These are phyloP conservation scores for Dissostichus mawsoni DNA, from an alignment of 2,113 vertebrate species.

Conservation along the genomic window DNA sequence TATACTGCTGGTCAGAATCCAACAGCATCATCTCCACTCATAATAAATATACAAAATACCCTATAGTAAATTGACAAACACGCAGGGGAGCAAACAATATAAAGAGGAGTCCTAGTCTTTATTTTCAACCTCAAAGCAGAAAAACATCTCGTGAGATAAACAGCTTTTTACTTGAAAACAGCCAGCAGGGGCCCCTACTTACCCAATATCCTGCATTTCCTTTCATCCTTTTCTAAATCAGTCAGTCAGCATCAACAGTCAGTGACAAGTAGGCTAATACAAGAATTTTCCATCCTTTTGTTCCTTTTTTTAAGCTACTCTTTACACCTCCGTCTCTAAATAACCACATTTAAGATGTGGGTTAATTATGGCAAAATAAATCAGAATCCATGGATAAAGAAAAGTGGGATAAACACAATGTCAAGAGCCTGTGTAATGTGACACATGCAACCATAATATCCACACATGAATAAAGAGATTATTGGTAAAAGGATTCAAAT, in stretches of 20 bases:
- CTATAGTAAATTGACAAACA: constrained; percentile 4
- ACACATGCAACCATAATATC: not conserved
- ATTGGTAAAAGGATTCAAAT: constrained; percentile 1
- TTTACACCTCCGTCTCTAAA: not conserved
- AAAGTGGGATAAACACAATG: constrained; percentile 11
- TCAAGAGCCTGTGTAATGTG: constrained; percentile 9
- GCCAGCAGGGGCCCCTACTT: not conserved
- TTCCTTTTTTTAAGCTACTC: not conserved
- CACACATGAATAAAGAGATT: not conserved
- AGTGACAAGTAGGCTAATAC: not conserved
- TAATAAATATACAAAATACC: not conserved
- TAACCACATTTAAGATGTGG: constrained; percentile 13
- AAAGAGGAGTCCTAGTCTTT: not conserved
- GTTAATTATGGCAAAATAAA: not conserved
- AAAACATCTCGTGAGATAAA: constrained; percentile 24
- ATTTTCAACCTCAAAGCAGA: not conserved
- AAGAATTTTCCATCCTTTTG: constrained; percentile 15
- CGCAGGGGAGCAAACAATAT: not conserved
- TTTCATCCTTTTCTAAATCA: constrained; percentile 5
- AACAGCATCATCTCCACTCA: constrained; percentile 7
- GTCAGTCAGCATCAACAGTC: not conserved
- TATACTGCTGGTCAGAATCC: not conserved
- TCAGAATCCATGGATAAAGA: constrained; percentile 7
- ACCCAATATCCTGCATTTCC: not conserved
- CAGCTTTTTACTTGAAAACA: not conserved